These are phyloP conservation scores for Tenthredo notha DNA, from an alignment of 2,888 invertebrate genomes.

Conservation along the genomic window DNA sequence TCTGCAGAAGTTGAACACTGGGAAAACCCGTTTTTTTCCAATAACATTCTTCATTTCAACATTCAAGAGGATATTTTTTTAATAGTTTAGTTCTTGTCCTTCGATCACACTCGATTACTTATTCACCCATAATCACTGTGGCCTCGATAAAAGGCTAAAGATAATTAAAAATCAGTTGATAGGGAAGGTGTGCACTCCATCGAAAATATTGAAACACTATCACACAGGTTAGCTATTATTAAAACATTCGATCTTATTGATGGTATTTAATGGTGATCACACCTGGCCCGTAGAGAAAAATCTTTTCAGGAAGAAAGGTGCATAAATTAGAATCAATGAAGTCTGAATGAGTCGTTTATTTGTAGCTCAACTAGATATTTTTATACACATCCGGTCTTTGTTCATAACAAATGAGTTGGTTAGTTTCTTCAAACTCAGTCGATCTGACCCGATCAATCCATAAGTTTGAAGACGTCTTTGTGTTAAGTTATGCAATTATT, in stretches of 20 bases:
- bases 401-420: not conserved
- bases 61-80: not conserved
- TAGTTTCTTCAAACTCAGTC: not conserved
- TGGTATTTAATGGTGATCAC: not conserved
- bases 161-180: not conserved
- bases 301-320: not conserved
- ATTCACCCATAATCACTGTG: not conserved
- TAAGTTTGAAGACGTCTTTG: not conserved
- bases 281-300: not conserved
- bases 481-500: conserved; percentile 1
- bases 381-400: not conserved
- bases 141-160: not conserved
- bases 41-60: not conserved
- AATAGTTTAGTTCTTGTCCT: not conserved
- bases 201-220: not conserved
- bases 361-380: not conserved
- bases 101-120: not conserved
- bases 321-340: not conserved
- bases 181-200: not conserved
- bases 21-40: not conserved
- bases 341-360: conserved; percentile 4
- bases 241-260: not conserved
- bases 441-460: not conserved
- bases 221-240: not conserved
- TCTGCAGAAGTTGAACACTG: conserved; percentile 40